These are phyloP conservation scores for Salvelinus namaycush DNA, from an alignment of 2,113 vertebrate genomes.

Conservation along the genomic window DNA sequence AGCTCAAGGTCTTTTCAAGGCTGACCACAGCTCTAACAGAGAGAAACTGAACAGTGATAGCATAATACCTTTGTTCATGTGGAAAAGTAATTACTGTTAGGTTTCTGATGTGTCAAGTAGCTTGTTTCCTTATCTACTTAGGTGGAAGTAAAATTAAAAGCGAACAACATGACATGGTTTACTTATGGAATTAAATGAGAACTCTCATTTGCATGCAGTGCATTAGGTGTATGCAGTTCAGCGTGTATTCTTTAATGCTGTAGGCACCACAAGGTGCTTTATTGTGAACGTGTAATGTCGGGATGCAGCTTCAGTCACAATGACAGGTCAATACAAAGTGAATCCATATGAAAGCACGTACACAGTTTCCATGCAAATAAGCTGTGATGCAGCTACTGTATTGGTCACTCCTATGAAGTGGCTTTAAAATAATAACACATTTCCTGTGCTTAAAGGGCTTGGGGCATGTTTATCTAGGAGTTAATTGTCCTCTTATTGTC, in stretches of 20 bases:
- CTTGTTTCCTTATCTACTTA: not conserved
- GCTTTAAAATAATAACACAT: slow-evolving; percentile 14
- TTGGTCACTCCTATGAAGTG: not conserved
- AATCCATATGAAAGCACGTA: not conserved
- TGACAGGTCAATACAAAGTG: not conserved
- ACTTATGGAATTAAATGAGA: not conserved
- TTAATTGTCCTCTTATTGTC: slow-evolving; percentile 24
- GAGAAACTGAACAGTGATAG: not conserved
- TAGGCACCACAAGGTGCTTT: not conserved
- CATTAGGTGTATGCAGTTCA: not conserved
- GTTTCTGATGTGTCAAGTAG: not conserved
- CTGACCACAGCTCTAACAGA: not conserved
- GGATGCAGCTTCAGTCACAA: not conserved
- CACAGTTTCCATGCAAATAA: not conserved
- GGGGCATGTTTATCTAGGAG: slow-evolving; percentile 14
- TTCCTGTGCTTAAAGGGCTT: slow-evolving; percentile 25
- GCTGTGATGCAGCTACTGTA: not conserved
- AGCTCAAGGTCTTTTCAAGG: not conserved
- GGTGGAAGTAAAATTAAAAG: not conserved
- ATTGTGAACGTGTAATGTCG: not conserved
- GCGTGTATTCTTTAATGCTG: not conserved
- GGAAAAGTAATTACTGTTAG: not conserved
- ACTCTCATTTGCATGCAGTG: not conserved
- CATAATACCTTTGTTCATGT: not conserved
- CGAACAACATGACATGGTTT: not conserved